Evolutionary conservation across 2,797 vertebrate genomes (phyloP), one percentile per base, ranked within the genome.

Genomic region (Rhinichthys osculus): DNA sequence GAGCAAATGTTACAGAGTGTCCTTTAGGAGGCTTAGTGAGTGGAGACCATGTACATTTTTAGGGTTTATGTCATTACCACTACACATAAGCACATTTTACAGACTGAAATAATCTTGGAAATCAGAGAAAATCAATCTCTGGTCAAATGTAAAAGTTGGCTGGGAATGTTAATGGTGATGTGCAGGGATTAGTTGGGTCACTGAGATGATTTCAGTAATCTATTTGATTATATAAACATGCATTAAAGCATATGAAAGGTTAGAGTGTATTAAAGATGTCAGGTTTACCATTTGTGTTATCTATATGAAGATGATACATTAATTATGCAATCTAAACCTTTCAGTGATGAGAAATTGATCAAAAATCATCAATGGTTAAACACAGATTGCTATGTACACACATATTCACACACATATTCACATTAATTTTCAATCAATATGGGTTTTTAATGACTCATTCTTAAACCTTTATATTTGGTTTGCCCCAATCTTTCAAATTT

Each of bases 141-240:
- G 78, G 66, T 78, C 38, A 79, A 71, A 59, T 59, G 40, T 50
- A 42, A 80, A 50, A 74, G 10, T 84, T 81, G 71, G 27, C 30
- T 35, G 10, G 35, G 35, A 81, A 66, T 57, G 78, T 85, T 70
- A 50, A 72, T 62, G 81, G 85, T 50, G 67, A 71, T 69, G 59
- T 83, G 21, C 57, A 69, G 21, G 85, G 73, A 86, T 83, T 83
- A 78, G 35, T 73, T 74, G 71, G 64, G 59, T 67, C 27, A 59
- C 73, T 64, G 66, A 54, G 81, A 78, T 71, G 73, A 54, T 83
- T 70, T 44, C 10, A 78, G 42, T 78, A 78, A 78, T 84, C 27
- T 70, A 30, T 66, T 66, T 27, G 72, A 66, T 84, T 84, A 84
- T 54, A 35, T 57, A 78, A 84, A 57, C 44, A 84, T 27, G 40